phyloP scores from a whole-genome alignment of 2,113 vertebrate species.

The Rhynchomys soricoides region DNA sequence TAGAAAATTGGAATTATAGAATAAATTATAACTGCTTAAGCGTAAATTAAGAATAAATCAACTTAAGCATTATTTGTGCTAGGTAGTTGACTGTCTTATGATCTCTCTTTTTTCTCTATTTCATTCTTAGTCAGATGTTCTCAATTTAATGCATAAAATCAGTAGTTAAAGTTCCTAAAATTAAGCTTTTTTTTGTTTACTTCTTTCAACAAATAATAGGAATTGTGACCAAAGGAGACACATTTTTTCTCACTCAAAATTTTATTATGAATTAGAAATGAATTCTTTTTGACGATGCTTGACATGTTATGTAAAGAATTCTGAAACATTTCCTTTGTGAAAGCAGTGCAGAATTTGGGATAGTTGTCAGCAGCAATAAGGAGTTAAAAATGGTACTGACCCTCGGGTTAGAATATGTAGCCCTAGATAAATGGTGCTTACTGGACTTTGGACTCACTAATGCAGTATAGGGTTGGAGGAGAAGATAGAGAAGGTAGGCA shows the following conservation, averaged over 20 bases:
- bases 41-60: too few relatives aligned
- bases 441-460: background rate
- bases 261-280: slow-evolving; percentile 34
- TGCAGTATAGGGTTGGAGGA: background rate
- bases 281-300: background rate
- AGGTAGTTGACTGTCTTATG: slow-evolving; percentile 30
- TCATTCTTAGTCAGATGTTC: slow-evolving; percentile 38
- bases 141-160: slow-evolving; percentile 31
- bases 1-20: slow-evolving; percentile 41
- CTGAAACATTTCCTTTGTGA: slow-evolving; percentile 45
- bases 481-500: slow-evolving; percentile 48
- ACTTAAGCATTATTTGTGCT: slow-evolving; percentile 54
- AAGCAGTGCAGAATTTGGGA: background rate
- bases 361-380: slow-evolving; percentile 6
- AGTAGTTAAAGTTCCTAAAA: slow-evolving; percentile 18
- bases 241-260: slow-evolving; percentile 53
- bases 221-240: background rate
- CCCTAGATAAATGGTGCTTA: background rate
- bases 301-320: slow-evolving; percentile 43
- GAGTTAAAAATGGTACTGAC: slow-evolving; percentile 57
- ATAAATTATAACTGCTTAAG: slow-evolving; percentile 24
- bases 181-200: background rate
- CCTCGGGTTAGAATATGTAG: background rate
- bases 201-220: background rate
- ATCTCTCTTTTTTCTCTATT: background rate